Conservation (phyloP, 2,113 vertebrate genomes). For the Aegithalos caudatus region DNA sequence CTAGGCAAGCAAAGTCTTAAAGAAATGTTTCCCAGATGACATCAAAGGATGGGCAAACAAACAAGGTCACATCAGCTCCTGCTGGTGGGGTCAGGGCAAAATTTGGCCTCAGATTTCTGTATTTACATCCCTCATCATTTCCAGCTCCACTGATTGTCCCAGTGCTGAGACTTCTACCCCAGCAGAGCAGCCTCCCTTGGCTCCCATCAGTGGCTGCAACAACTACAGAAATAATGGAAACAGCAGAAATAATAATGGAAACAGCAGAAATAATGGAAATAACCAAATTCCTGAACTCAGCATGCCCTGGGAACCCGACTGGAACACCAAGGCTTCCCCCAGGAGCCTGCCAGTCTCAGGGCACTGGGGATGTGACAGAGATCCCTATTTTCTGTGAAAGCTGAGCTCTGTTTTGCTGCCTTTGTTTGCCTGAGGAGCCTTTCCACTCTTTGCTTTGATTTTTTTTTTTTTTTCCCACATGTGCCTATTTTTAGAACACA, state of each 20-base stretch:
- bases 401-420: slow-evolving; percentile 25
- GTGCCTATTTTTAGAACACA: not conserved
- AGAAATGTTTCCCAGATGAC: not conserved
- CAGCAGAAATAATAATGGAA: not conserved
- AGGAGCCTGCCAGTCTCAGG: slow-evolving; percentile 14
- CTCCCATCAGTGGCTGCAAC: not conserved
- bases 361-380: not conserved
- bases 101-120: not conserved
- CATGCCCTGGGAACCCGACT: not conserved
- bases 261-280: not conserved
- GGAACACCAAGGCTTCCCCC: not conserved
- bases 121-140: not conserved
- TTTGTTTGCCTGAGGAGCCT: not conserved
- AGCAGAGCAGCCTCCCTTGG: not conserved
- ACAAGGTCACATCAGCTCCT: not conserved
- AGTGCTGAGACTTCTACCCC: not conserved
- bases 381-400: not conserved
- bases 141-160: not conserved
- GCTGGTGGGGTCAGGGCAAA: not conserved
- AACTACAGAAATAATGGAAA: not conserved
- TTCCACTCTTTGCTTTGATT: not conserved
- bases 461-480: not conserved
- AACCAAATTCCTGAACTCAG: not conserved
- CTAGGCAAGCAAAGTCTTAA: not conserved
- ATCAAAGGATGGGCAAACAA: not conserved